Evolutionary conservation across 2,113 vertebrate genomes (phyloP).

Genomic region (Origma solitaria): DNA sequence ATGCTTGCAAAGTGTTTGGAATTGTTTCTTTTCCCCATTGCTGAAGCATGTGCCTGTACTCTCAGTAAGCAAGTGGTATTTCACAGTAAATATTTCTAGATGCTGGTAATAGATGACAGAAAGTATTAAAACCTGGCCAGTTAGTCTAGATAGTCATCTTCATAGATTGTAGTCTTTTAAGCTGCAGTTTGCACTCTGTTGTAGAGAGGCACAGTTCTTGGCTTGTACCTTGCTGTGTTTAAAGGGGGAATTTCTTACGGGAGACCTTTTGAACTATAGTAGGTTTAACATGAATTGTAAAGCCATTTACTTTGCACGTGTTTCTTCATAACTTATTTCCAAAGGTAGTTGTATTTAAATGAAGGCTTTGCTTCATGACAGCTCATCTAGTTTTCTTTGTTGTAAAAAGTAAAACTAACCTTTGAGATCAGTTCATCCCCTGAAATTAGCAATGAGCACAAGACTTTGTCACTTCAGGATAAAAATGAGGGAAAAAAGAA

Average conservation of each 20-base stretch:
- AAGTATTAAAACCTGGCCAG: constrained; percentile 63
- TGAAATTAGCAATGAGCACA: constrained; percentile 38
- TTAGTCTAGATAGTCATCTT: constrained; percentile 53
- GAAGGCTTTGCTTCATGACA: constrained; percentile 56
- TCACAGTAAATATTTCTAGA: constrained; percentile 52
- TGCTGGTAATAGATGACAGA: constrained; percentile 50
- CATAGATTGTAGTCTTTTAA: constrained; percentile 55
- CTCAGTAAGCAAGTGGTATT: constrained; percentile 44
- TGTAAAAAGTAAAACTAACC: constrained; percentile 36
- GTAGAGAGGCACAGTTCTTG: constrained; percentile 57
- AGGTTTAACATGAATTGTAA: constrained; percentile 59
- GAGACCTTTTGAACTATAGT: constrained; percentile 53
- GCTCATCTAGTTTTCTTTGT: constrained; percentile 52
- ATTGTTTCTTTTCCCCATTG: neutral
- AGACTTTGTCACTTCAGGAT: constrained; percentile 44
- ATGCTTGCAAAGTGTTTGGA: constrained; percentile 22
- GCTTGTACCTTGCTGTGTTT: constrained; percentile 63
- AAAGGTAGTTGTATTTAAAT: constrained; percentile 66
- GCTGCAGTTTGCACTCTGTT: constrained; percentile 69
- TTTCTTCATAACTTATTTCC: constrained; percentile 68
- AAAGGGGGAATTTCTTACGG: constrained; percentile 58
- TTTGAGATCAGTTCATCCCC: constrained; percentile 4
- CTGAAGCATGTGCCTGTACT: constrained; percentile 49
- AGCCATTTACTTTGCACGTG: constrained; percentile 67
- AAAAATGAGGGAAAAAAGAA: neutral